Evolutionary conservation across 1,140 invertebrate species (phyloP), one percentile per base, ranked within the genome.

Genomic region (Elymnias hypermnestra): DNA sequence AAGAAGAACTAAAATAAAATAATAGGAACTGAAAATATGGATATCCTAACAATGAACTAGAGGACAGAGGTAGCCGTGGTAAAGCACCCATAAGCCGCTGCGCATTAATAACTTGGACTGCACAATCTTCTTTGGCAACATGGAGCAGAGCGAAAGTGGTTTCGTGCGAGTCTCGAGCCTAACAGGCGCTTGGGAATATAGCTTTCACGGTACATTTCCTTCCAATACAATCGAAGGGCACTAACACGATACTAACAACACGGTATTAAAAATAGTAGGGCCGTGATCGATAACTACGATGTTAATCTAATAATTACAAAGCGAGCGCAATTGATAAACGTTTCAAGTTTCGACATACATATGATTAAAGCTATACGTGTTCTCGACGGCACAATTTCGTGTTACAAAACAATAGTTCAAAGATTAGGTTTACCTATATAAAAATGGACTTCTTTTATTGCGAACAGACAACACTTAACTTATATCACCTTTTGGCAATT

Each of bases 191-290:
- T 71, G 70, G 71, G 70, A 79, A 75, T 70, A 68, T 79, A 72
- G 76, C 76, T 81, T 81, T 81, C 76, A 74, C 74, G 63, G 40
- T 71, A 72, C 57, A 71, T 70, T 76, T 81, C 75, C 72, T 53
- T 60, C 39, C 40, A 53, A 28, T 53, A 31, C 44, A 41, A 53
- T 53, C 41, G 22, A 53, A 53, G 51, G 51, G 51, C 51, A 53
- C 29, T n/a, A n/a, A 40, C 28, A 26, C 26, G 39, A 37, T 37
- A 33, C 39, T 21, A 12, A 40, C 33, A 40, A 23, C 28, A 12
- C 36, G 15, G 36, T 39, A 47, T 47, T 36, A 41, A 14, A 9
- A 26, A 26, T 10, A 9, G 26, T 12, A 9, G 26, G 10, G 26
- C 26, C 10, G 13, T 29, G 10, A 29, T 29, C 26, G 9, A 13